phyloP scores from a whole-genome alignment of 2,888 invertebrate species.

The Leucania comma region DNA sequence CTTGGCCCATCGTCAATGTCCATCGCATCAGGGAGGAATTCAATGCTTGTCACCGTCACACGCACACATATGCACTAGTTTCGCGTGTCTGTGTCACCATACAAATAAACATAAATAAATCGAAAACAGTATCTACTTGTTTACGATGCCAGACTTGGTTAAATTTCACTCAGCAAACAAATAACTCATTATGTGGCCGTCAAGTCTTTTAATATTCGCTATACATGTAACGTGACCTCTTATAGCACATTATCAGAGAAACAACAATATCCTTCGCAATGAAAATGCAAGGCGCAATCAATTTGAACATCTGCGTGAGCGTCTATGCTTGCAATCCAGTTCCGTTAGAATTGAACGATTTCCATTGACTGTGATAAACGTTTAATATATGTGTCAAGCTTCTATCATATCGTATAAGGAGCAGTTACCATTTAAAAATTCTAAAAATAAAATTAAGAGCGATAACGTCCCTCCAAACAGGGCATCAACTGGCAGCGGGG shows the following conservation, averaged over 20 bases:
- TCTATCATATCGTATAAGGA: slow-evolving; percentile 17
- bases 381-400: slow-evolving; percentile 9
- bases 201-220: slow-evolving; percentile 48
- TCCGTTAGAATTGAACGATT: not conserved
- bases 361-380: slow-evolving; percentile 1
- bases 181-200: slow-evolving; percentile 44
- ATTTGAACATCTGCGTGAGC: slow-evolving; percentile 24
- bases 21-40: slow-evolving; percentile 74
- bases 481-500: slow-evolving; percentile 24
- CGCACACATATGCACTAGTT: slow-evolving; percentile 32
- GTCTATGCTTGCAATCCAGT: slow-evolving; percentile 15
- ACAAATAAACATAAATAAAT: slow-evolving; percentile 32
- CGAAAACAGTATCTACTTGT: slow-evolving; percentile 25
- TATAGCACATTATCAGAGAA: slow-evolving; percentile 29
- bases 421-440: slow-evolving; percentile 29
- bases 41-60: slow-evolving; percentile 64
- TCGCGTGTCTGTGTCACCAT: slow-evolving; percentile 12
- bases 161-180: slow-evolving; percentile 47
- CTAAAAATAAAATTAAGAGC: slow-evolving; percentile 50
- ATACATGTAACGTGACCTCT: slow-evolving; percentile 41
- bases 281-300: slow-evolving; percentile 35
- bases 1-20: slow-evolving; percentile 80
- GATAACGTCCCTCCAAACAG: slow-evolving; percentile 31
- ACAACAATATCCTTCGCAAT: slow-evolving; percentile 46
- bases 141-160: slow-evolving; percentile 39